phyloP scores from a whole-genome alignment of 2,888 invertebrate genomes.

The Papilio elwesi region DNA sequence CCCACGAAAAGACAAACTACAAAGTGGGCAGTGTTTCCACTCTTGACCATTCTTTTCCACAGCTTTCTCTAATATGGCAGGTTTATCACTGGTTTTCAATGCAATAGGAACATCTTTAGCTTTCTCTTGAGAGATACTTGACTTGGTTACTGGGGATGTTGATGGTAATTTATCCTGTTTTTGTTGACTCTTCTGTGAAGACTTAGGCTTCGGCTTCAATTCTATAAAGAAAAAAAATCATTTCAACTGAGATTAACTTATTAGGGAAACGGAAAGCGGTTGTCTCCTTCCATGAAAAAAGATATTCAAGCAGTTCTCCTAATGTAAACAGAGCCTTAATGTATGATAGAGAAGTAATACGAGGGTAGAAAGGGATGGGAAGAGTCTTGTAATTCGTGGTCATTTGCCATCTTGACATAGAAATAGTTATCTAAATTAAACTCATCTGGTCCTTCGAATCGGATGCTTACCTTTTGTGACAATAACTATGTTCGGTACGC shows the following conservation, averaged over 20 bases:
- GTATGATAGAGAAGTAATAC: too few relatives aligned
- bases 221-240: slow-evolving; percentile 52
- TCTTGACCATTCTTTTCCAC: slow-evolving; percentile 44
- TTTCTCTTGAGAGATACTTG: slow-evolving; percentile 21
- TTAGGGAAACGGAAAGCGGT: too few relatives aligned
- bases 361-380: too few relatives aligned
- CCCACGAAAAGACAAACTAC: slow-evolving; percentile 66
- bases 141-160: slow-evolving; percentile 9
- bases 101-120: slow-evolving; percentile 41
- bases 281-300: too few relatives aligned
- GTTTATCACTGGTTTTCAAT: slow-evolving; percentile 42
- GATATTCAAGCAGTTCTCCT: too few relatives aligned
- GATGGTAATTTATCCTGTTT: slow-evolving; percentile 43
- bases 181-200: slow-evolving; percentile 52
- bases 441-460: slow-evolving; percentile 7
- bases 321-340: too few relatives aligned
- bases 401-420: too few relatives aligned
- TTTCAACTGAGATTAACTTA: too few relatives aligned
- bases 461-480: slow-evolving; percentile 62
- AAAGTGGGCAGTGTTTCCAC: slow-evolving; percentile 60
- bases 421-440: not conserved
- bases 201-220: slow-evolving; percentile 62
- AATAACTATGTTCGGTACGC: slow-evolving; percentile 67
- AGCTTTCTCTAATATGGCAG: slow-evolving; percentile 36
- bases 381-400: too few relatives aligned